phyloP scores from a whole-genome alignment of 2,888 invertebrate species.

The Zaprionus lineosus region DNA sequence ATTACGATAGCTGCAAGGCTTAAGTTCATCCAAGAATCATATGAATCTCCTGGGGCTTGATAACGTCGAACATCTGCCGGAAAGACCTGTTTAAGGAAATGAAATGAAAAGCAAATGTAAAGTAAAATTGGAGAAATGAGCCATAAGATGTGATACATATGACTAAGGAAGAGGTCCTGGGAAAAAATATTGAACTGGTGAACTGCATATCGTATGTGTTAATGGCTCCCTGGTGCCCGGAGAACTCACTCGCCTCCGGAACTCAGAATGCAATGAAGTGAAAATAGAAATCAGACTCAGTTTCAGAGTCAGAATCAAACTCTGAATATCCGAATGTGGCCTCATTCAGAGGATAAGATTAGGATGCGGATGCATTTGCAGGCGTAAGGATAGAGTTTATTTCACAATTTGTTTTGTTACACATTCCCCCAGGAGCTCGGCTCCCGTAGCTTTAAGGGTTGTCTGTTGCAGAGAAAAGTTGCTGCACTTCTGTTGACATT shows the following conservation, averaged over 20 bases:
- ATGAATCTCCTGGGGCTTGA: no score
- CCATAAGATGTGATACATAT: no score
- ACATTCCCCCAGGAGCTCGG: slow-evolving; percentile 8
- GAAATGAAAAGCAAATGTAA: no score
- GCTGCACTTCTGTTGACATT: slow-evolving; percentile 60
- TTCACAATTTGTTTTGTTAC: slow-evolving; percentile 63
- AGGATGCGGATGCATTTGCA: slow-evolving; percentile 48
- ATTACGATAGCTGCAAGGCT: no score
- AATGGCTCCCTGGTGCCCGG: slow-evolving; percentile 91
- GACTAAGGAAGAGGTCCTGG: no score
- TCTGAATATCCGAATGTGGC: no score
- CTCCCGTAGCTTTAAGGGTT: not conserved
- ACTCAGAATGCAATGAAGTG: slow-evolving; percentile 83
- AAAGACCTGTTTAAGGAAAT: no score
- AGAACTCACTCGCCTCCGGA: slow-evolving; percentile 90
- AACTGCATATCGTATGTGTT: slow-evolving; percentile 94
- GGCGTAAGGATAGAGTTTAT: slow-evolving; percentile 59
- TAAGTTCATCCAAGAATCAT: no score
- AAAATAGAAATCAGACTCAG: not conserved
- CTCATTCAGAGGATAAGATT: slow-evolving; percentile 13
- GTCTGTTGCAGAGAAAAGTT: slow-evolving; percentile 55
- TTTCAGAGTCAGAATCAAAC: not conserved
- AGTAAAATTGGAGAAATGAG: no score
- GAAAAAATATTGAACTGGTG: slow-evolving; percentile 89
- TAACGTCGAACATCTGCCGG: no score